Evolutionary conservation across 2,797 vertebrate genomes (phyloP), one percentile per base, ranked within the genome.

Genomic region (Nasua narica): DNA sequence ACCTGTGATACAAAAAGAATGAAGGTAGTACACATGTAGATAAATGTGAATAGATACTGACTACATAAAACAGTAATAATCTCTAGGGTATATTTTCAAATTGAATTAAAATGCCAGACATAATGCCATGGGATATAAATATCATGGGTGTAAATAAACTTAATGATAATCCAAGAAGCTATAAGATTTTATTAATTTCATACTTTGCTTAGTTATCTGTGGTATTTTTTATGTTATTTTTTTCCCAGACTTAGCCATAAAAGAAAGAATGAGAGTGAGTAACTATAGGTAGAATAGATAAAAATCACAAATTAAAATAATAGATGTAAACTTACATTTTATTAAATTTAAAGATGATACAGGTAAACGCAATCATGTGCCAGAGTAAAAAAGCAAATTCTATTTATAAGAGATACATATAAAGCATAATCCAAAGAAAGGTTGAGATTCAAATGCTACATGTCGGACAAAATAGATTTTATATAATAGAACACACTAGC

Each of bases 311-410:
- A 91, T 62, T 23, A 81, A 14, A 3, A 69, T 56, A 87, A 58
- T 60, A 48, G 21, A 40, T 87, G 7, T 87, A 94, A 76, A 18
- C 11, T 11, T 90, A 50, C 0, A 81, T 50, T 95, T 5, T 54
- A 84, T 76, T 96, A 92, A 94, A 76, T 79, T 32, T 84, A 96
- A 90, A 79, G 12, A 52, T 19, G 83, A 82, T 69, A 29, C 76
- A 69, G 70, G 6, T 37, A 79, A 58, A 60, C 27, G 46, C 29
- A 70, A 43, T 70, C 77, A 74, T 83, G 21, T 2, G 27, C 25
- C 9, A 89, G 27, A 88, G 81, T 92, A 76, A 62, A 95, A 96
- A 83, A 84, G 13, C 4, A 91, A 92, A 60, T 85, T 29, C 1
- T 85, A 43, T 60, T 37, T 91, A 60, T 52, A 86, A 77, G 32